phyloP scores from a whole-genome alignment of 2,113 vertebrate species.

The Rhynchopsitta pachyrhyncha region DNA sequence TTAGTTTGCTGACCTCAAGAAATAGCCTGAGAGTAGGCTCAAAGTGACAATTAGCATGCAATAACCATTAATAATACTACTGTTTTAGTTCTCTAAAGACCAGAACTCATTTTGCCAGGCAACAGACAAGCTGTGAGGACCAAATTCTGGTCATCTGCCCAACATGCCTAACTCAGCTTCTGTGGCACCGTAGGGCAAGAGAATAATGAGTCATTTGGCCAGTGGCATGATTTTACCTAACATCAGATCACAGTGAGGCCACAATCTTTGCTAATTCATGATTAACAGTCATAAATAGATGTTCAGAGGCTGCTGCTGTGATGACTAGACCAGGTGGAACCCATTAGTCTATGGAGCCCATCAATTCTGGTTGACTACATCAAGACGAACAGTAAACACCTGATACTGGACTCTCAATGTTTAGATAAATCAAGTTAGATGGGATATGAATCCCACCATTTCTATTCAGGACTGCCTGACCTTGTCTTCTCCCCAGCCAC shows the following conservation, averaged over 20 bases:
- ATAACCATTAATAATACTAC: neutral
- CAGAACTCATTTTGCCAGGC: neutral
- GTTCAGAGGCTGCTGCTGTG: neutral
- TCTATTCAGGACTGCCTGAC: neutral
- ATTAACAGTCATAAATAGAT: neutral
- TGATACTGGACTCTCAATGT: neutral
- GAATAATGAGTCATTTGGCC: neutral
- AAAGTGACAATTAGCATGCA: neutral
- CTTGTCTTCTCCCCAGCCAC: neutral
- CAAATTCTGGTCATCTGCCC: neutral
- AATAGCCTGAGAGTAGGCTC: neutral
- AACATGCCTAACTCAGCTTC: neutral
- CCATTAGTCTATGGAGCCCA: neutral
- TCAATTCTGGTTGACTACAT: neutral
- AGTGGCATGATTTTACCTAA: neutral
- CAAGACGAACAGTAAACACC: neutral
- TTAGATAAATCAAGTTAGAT: neutral
- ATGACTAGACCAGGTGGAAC: neutral
- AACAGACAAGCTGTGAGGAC: neutral
- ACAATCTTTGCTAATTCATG: neutral
- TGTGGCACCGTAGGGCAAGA: neutral
- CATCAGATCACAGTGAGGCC: neutral
- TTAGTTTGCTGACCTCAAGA: neutral
- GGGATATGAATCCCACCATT: neutral
- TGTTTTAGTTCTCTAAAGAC: neutral